Base-by-base conservation (phyloP, 2,888 invertebrate species). In the Hyles lineata region DNA sequence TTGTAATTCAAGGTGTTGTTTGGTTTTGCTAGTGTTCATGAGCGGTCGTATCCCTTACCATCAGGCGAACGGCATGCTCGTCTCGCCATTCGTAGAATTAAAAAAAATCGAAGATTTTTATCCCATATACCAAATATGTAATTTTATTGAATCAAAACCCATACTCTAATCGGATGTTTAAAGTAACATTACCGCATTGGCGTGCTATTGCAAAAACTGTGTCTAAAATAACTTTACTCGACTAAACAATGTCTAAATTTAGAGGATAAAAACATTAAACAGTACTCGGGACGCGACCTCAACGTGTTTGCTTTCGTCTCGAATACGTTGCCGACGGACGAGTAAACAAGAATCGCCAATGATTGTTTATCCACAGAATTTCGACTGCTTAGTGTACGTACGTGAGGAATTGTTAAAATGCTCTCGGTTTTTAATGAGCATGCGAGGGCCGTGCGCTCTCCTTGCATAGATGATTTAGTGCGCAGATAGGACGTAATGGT, bases 221-320 rank as follows among this genome's bases (percentile, higher is more conserved):
- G 29, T 60, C 81, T 74, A 77, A 85, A 87, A 87, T 85, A 84
- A 78, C 83, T 81, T 83, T 78, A 76, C 80, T 82, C 84, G 85
- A 81, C 86, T 86, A 87, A 87, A 87, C 87, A 87, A 74, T 77
- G 72, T 77, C 81, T 84, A 83, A 80, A 81, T 82, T 79, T 82
- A 85, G 83, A 80, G 70, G 75, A 76, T 80, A 81, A 80, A 74
- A 83, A 87, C 83, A 86, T 82, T 82, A 86, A 83, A 82, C 85
- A 86, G 83, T 76, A 75, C 73, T 72, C 58, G 75, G 77, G 77
- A 80, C 80, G 80, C 80, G 82, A 83, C 83, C 84, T 85, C 79
- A 74, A 78, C 77, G 78, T 82, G 80, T 83, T 81, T 83, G 79
- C 78, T 79, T 78, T 80, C 76, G 77, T 83, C 79, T 85, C 73